Conservation (phyloP, 2,797 vertebrate genomes). For the Podargus strigoides region DNA sequence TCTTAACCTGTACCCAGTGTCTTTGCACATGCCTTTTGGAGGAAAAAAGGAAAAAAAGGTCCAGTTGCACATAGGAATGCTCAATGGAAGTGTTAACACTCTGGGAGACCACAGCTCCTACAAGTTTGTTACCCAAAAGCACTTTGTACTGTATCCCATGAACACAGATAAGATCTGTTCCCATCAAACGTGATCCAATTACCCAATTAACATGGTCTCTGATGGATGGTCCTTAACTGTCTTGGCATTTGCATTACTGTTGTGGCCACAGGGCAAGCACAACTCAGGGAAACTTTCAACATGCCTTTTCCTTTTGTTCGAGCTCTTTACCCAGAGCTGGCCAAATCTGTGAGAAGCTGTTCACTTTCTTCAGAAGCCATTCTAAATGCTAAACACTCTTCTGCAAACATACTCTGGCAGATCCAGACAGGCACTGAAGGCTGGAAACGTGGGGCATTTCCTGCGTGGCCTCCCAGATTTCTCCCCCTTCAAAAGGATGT, state of each 20-base stretch:
- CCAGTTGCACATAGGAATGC: no score
- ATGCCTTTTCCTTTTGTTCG: neutral
- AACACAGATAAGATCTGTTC: neutral
- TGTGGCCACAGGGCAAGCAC: neutral
- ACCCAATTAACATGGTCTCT: no score
- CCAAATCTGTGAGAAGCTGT: neutral
- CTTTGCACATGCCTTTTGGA: neutral
- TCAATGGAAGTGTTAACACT: neutral
- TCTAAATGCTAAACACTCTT: neutral
- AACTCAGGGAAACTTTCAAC: neutral
- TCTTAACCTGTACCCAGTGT: no score
- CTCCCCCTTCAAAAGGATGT: neutral
- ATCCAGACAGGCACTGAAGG: neutral
- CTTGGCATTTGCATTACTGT: neutral
- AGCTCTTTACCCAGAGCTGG: neutral
- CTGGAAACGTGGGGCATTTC: neutral
- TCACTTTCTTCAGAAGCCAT: neutral
- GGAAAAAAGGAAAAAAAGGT: neutral
- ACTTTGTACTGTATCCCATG: neutral
- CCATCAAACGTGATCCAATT: neutral
- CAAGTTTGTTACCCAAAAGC: neutral
- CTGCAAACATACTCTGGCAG: neutral
- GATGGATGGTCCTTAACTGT: neutral
- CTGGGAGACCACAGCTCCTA: neutral
- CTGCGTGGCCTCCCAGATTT: neutral